phyloP scores from a whole-genome alignment of 2,113 vertebrate species.

The Pseudorasbora parva region DNA sequence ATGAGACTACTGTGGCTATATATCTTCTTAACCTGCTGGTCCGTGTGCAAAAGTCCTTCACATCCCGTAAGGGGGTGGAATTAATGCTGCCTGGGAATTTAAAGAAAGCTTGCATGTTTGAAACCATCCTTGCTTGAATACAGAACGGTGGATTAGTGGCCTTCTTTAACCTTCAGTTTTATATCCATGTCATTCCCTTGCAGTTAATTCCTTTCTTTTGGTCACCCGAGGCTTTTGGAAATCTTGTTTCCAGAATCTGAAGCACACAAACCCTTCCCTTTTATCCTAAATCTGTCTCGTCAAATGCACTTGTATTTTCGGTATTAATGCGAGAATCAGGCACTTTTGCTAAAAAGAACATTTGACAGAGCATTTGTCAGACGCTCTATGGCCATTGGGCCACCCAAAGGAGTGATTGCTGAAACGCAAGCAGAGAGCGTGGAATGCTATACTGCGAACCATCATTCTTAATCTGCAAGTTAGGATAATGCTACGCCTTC shows the following conservation, averaged over 20 bases:
- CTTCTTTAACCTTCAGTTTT: slow-evolving; percentile 13
- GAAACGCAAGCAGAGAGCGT: background rate
- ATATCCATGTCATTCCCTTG: background rate
- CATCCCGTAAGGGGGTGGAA: background rate
- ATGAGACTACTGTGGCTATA: slow-evolving; percentile 2
- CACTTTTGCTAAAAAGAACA: background rate
- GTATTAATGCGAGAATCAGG: background rate
- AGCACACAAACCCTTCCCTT: slow-evolving; percentile 4
- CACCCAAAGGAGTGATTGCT: slow-evolving; percentile 13
- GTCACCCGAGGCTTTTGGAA: slow-evolving; percentile 19
- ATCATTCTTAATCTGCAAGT: background rate
- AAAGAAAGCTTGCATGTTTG: background rate
- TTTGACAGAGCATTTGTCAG: slow-evolving; percentile 26
- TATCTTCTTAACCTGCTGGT: slow-evolving; percentile 28
- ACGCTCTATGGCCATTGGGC: background rate
- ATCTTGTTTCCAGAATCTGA: slow-evolving; percentile 12
- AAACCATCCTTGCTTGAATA: background rate
- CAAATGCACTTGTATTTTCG: background rate
- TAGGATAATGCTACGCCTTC: background rate
- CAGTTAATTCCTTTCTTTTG: slow-evolving; percentile 26
- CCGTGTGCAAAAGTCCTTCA: slow-evolving; percentile 4
- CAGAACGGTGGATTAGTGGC: slow-evolving; percentile 14
- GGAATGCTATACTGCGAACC: background rate
- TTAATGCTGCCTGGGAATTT: slow-evolving; percentile 11
- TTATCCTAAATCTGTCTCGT: slow-evolving; percentile 12